phyloP scores from a whole-genome alignment of 2,113 vertebrate genomes.

The Bufo bufo region DNA sequence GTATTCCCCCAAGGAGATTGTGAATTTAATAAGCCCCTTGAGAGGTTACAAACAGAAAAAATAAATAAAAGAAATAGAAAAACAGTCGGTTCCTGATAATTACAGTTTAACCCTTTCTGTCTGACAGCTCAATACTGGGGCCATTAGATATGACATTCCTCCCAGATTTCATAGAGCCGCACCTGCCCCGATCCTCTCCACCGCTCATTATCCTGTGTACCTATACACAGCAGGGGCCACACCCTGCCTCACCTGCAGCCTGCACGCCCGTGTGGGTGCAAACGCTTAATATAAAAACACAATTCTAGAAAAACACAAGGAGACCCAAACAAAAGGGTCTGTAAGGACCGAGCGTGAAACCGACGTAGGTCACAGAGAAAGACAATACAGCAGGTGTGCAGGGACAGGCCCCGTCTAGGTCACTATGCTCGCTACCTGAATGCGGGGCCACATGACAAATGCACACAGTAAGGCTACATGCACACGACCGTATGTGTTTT shows the following conservation, averaged over 20 bases:
- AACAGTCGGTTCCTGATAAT: neutral
- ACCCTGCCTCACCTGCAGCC: constrained; percentile 44
- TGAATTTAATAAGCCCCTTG: no score
- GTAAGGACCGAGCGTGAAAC: neutral
- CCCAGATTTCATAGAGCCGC: neutral
- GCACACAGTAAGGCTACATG: no score
- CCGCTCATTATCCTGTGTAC: neutral
- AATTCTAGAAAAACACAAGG: neutral
- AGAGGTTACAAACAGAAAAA: no score
- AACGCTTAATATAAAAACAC: neutral
- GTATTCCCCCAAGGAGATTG: no score
- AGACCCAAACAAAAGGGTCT: neutral
- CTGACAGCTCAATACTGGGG: neutral
- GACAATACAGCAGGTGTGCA: constrained; percentile 4
- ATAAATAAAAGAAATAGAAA: no score
- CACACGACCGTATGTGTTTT: no score
- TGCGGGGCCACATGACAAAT: no score
- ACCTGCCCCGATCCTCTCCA: neutral
- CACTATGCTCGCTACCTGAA: no score
- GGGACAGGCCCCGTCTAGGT: neutral
- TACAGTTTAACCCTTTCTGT: neutral
- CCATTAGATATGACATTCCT: neutral
- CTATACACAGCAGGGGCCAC: constrained; percentile 21
- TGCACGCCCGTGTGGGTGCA: neutral
- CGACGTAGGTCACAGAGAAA: neutral